phyloP scores from a whole-genome alignment of 2,113 vertebrate genomes.

The Vireo altiloquus region DNA sequence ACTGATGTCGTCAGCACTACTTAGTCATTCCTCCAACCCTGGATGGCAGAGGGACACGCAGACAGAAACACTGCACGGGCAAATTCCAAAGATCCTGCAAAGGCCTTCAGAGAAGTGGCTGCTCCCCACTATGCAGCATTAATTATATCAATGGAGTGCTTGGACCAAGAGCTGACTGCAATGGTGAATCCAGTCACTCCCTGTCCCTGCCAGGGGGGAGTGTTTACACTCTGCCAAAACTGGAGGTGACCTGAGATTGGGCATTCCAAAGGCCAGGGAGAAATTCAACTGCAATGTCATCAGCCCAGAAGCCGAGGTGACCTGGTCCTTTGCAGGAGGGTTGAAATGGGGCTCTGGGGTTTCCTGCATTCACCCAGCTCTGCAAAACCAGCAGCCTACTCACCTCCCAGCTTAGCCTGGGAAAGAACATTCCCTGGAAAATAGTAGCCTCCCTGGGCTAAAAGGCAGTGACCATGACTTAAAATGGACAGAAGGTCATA shows the following conservation, averaged over 20 bases:
- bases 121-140: not conserved
- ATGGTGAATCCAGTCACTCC: not conserved
- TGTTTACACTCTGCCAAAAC: not conserved
- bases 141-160: not conserved
- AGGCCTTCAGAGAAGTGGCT: not conserved
- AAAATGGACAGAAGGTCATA: not conserved
- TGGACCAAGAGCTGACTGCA: not conserved
- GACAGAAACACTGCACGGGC: rapidly evolving
- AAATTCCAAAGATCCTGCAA: not conserved
- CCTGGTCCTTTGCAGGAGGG: not conserved
- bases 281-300: not conserved
- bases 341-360: not conserved
- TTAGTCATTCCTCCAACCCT: conserved; percentile 30
- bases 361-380: not conserved
- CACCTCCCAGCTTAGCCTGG: not conserved
- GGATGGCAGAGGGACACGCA: not conserved
- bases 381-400: not conserved
- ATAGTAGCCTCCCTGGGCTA: not conserved
- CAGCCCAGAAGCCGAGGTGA: not conserved
- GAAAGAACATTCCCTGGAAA: not conserved
- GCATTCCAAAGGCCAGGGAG: not conserved
- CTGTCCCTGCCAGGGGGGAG: not conserved
- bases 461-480: not conserved
- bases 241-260: not conserved
- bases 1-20: conserved; percentile 35